phyloP scores from a whole-genome alignment of 2,888 invertebrate species.

The Halictus quadricinctus region DNA sequence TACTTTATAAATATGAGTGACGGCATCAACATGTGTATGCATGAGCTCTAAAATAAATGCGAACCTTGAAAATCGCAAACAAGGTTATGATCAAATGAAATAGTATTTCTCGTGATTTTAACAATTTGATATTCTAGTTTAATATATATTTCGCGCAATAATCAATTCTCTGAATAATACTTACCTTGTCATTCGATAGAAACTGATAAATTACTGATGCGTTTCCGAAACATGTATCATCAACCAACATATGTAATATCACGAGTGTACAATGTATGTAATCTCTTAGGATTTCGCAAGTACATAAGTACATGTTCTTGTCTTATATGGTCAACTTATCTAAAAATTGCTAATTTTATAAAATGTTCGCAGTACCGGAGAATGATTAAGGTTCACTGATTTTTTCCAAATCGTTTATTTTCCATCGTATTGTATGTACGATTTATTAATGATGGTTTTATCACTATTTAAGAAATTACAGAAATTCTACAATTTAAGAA shows the following conservation, averaged over 20 bases:
- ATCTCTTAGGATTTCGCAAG: slow-evolving; percentile 14
- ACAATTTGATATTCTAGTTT: not conserved
- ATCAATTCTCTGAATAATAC: not conserved
- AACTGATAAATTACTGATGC: not conserved
- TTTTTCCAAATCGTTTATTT: slow-evolving; percentile 14
- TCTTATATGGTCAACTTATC: not conserved
- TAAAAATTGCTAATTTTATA: not conserved
- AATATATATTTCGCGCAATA: not conserved
- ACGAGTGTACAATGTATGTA: not conserved
- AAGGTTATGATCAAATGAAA: slow-evolving; percentile 37
- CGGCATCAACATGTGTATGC: not conserved
- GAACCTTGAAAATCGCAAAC: slow-evolving; percentile 38
- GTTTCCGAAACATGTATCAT: not conserved
- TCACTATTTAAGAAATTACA: slow-evolving; percentile 59
- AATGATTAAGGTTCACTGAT: not conserved
- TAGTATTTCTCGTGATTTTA: not conserved
- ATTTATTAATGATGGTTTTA: slow-evolving; percentile 24
- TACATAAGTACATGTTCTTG: not conserved
- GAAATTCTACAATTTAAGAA: slow-evolving; percentile 47
- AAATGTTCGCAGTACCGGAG: not conserved
- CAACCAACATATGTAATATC: not conserved
- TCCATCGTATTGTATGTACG: slow-evolving; percentile 9
- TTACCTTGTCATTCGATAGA: not conserved
- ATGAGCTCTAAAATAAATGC: slow-evolving; percentile 42
- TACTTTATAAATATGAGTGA: slow-evolving; percentile 27